Evolutionary conservation across 2,888 invertebrate species (phyloP), one percentile per base, ranked within the genome.

Genomic region (Cristatella mucedo): DNA sequence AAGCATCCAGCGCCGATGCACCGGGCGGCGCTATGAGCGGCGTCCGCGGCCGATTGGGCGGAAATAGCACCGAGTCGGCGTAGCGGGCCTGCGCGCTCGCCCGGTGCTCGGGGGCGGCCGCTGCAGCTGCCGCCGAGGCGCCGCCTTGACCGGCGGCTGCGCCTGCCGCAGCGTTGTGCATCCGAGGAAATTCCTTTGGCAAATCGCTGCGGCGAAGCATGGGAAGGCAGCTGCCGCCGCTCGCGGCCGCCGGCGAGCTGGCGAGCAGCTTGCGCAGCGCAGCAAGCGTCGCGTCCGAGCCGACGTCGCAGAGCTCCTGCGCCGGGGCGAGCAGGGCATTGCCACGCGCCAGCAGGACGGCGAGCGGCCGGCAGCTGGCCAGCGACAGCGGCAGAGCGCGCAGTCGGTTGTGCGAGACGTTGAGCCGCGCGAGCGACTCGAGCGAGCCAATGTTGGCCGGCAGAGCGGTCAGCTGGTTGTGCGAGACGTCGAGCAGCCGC

Each of bases 11-110:
- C 3, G 45, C 39, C n/a, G 55, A 56, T 3, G 60, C 55, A 36
- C 49, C 56, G 7, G 50, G 41, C 3, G 65, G 63, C n/a, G 60
- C 59, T 13, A 61, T 42, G 6, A 65, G 46, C 2, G 65, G 65
- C 3, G 63, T 62, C 47, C 59, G 59, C 32, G 63, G 57, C 22
- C 62, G 43, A 42, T 54, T 58, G 3, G 63, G 54, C 5, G 63
- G 63, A 43, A 61, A 52, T 2, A 62, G 51, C 7, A 63, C 60
- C 5, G 62, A 63, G 30, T 53, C 49, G 41, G 61, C 53, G 49
- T 59, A 60, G 9, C 62, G 44, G 38, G 48, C 46, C 41, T 61
- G 59, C 3, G 60, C 53, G n/a, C n/a, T n/a, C n/a, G n/a, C n/a
- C n/a, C n/a, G n/a, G n/a, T n/a, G n/a, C n/a, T n/a, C n/a, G n/a